phyloP scores from a whole-genome alignment of 2,113 vertebrate genomes.

The Spea bombifrons region DNA sequence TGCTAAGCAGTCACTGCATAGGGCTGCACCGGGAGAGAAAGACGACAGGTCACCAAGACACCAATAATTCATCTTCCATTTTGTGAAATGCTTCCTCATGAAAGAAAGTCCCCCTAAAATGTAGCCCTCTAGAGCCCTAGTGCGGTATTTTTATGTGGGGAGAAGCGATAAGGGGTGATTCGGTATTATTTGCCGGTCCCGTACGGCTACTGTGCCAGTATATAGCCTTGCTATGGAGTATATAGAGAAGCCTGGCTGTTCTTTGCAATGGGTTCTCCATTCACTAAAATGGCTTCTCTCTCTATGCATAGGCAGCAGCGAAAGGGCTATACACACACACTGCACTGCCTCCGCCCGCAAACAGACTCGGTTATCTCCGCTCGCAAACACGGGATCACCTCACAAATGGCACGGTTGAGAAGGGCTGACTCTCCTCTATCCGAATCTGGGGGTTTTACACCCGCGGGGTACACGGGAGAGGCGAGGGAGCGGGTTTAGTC shows the following conservation, averaged over 20 bases:
- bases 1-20: slow-evolving; percentile 14
- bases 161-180: neutral
- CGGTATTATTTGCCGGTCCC: slow-evolving; percentile 16
- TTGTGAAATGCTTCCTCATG: slow-evolving; percentile 72
- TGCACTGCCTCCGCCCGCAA: slow-evolving; percentile 33
- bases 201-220: slow-evolving; percentile 1
- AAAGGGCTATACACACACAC: slow-evolving; percentile 57
- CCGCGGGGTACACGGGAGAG: neutral
- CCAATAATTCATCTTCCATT: slow-evolving; percentile 78
- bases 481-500: neutral
- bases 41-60: slow-evolving; percentile 54
- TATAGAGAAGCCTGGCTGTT: slow-evolving; percentile 37
- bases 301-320: slow-evolving; percentile 56
- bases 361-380: neutral
- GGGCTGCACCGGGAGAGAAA: slow-evolving; percentile 18
- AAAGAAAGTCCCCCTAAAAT: slow-evolving; percentile 77
- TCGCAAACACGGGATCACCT: neutral
- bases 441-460: neutral
- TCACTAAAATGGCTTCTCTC: slow-evolving; percentile 78
- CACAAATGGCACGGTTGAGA: neutral
- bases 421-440: slow-evolving; percentile 18
- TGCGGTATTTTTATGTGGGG: neutral
- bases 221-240: slow-evolving; percentile 45
- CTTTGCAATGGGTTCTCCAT: slow-evolving; percentile 51
- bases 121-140: slow-evolving; percentile 28